Conservation (phyloP, 2,888 invertebrate genomes). For the Icerya purchasi region DNA sequence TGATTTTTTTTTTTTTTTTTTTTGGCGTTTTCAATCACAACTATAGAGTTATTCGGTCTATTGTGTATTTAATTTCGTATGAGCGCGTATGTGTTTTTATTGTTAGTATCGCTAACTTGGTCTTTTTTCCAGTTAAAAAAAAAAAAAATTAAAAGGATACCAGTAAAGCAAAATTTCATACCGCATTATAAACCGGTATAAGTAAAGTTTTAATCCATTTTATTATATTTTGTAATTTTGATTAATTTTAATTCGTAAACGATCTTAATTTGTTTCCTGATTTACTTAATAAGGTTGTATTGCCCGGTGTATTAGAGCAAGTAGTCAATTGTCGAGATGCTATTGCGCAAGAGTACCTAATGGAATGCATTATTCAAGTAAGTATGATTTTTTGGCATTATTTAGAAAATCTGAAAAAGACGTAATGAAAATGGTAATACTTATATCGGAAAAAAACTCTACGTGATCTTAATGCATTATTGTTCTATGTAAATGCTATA, state of each 20-base stretch:
- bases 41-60: too few species aligned
- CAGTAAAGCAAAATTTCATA: too few species aligned
- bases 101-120: too few species aligned
- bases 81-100: too few species aligned
- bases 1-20: too few species aligned
- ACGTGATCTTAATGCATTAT: constrained; percentile 6
- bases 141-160: too few species aligned
- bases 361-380: constrained; percentile 97
- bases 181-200: too few species aligned
- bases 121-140: too few species aligned
- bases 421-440: too few species aligned
- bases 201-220: constrained; percentile 1
- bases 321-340: constrained; percentile 95
- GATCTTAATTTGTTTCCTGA: constrained; percentile 2
- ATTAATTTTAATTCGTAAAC: background rate
- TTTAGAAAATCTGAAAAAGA: background rate
- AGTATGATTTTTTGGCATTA: constrained; percentile 11
- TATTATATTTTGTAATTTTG: background rate
- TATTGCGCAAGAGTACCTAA: constrained; percentile 96
- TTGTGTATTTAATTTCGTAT: too few species aligned
- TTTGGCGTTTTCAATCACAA: too few species aligned
- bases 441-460: background rate
- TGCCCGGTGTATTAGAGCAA: constrained; percentile 94
- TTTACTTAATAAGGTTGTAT: constrained; percentile 36
- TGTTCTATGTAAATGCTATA: too few species aligned